A percentile compares a stretch with the other conserved stretches of the same genome.
These are phyloP conservation scores for Callyntrura sp. DNA, from an alignment of 2,888 invertebrate species.

Conservation along the genomic window DNA sequence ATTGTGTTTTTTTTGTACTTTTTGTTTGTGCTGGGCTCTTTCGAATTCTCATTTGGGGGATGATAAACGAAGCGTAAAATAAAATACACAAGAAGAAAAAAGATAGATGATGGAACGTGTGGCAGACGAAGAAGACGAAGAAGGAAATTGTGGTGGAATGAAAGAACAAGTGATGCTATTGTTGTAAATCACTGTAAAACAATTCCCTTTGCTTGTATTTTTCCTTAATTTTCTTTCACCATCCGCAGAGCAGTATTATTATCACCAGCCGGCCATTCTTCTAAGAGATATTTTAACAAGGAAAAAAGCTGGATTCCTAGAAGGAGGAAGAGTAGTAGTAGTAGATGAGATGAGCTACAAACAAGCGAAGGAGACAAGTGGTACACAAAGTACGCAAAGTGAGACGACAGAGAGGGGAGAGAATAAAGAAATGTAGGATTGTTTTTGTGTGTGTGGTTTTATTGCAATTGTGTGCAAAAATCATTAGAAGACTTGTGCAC, in stretches of 20 bases:
- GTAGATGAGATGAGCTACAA: constrained; percentile 8
- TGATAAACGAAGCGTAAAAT: constrained; percentile 42
- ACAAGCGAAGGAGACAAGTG: constrained; percentile 29
- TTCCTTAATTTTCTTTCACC: constrained; percentile 53
- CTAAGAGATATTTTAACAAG: background rate
- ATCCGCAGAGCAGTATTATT: background rate
- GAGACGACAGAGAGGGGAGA: background rate
- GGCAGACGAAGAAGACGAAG: background rate
- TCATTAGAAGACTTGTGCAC: constrained; percentile 34
- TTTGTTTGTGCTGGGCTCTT: background rate
- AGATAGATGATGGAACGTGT: constrained; percentile 52
- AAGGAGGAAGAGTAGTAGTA: too few relatives aligned
- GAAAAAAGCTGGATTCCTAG: constrained; percentile 37
- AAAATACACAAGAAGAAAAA: constrained; percentile 22
- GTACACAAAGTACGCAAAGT: background rate
- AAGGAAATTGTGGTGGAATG: background rate
- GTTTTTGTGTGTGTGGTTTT: constrained; percentile 29
- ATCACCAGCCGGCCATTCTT: constrained; percentile 25
- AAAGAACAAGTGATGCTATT: constrained; percentile 56
- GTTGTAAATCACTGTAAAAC: constrained; percentile 54
- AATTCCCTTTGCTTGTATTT: constrained; percentile 34
- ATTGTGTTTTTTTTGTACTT: constrained; percentile 5
- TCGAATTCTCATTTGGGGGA: constrained; percentile 4
- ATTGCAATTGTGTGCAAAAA: constrained; percentile 19
- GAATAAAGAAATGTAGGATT: constrained; percentile 8